phyloP scores from a whole-genome alignment of 2,888 invertebrate species.

The Anthophora plumipes region DNA sequence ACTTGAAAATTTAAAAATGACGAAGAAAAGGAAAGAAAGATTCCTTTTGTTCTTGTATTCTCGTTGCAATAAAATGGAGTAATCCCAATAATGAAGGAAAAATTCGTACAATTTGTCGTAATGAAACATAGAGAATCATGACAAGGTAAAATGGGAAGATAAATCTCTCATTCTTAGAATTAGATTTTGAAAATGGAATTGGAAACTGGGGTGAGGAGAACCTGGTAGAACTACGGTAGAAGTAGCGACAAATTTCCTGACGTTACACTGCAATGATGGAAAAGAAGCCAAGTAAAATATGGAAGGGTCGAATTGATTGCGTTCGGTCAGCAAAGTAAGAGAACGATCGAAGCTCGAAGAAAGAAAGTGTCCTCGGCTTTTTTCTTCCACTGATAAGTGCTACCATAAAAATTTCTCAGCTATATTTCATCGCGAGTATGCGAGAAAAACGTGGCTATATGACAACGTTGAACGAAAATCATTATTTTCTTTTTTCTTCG shows the following conservation, averaged over 20 bases:
- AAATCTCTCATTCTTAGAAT: not conserved
- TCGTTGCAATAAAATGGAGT: not conserved
- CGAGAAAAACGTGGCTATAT: not conserved
- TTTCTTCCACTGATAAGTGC: not conserved
- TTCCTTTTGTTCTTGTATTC: not conserved
- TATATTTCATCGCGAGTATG: not conserved
- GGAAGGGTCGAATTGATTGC: slow-evolving; percentile 9
- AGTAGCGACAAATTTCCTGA: slow-evolving; percentile 10
- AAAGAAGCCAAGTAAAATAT: not conserved
- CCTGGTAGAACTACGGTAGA: not conserved
- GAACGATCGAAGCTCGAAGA: not conserved
- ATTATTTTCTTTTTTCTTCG: not conserved
- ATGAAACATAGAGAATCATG: not conserved
- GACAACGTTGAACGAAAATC: not conserved
- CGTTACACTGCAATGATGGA: not conserved
- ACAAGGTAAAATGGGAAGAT: not conserved
- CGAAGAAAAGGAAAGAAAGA: too few relatives aligned
- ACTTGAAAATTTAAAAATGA: too few relatives aligned
- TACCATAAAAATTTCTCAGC: slow-evolving; percentile 10
- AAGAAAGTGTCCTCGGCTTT: not conserved
- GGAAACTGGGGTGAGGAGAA: too few relatives aligned
- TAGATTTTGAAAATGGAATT: not conserved
- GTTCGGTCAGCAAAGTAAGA: slow-evolving; percentile 8
- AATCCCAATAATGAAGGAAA: too few relatives aligned
- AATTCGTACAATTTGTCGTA: not conserved